phyloP scores from a whole-genome alignment of 2,113 vertebrate species.

The Chlorodrepanis virens region DNA sequence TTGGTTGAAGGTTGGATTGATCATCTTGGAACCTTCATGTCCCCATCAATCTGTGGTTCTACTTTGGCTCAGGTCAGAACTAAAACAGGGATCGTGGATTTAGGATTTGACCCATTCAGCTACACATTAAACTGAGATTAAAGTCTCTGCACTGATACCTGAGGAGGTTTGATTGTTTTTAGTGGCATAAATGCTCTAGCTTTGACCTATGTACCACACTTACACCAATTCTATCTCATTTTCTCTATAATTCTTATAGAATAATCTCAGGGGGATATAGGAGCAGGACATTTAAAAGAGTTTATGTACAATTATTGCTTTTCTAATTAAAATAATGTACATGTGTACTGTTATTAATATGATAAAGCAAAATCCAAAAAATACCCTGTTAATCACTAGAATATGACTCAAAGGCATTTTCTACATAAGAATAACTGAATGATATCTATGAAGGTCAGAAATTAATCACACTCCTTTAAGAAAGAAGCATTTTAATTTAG shows the following conservation, averaged over 20 bases:
- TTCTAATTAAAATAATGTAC: constrained; percentile 33
- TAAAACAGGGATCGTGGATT: background rate
- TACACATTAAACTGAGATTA: background rate
- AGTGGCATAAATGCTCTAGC: background rate
- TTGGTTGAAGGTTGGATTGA: too few relatives aligned
- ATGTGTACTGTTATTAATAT: background rate
- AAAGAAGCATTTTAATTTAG: background rate
- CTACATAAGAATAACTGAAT: background rate
- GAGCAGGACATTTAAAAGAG: background rate
- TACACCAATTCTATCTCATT: background rate
- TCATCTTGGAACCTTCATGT: too few relatives aligned
- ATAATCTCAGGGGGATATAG: background rate
- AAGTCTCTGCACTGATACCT: background rate
- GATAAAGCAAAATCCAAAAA: constrained; percentile 5
- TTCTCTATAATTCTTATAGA: background rate
- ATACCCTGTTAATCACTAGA: background rate
- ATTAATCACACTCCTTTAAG: background rate
- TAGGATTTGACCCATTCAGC: background rate
- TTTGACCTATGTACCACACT: background rate
- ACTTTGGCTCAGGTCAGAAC: background rate
- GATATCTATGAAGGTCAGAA: background rate
- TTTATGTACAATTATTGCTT: background rate
- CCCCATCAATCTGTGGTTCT: background rate
- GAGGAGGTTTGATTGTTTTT: background rate
- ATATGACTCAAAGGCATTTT: background rate